Percentiles rank a stretch among this genome's conserved stretches.
phyloP scores from a whole-genome alignment of 2,113 vertebrate genomes.

The Perca schrenkii region DNA sequence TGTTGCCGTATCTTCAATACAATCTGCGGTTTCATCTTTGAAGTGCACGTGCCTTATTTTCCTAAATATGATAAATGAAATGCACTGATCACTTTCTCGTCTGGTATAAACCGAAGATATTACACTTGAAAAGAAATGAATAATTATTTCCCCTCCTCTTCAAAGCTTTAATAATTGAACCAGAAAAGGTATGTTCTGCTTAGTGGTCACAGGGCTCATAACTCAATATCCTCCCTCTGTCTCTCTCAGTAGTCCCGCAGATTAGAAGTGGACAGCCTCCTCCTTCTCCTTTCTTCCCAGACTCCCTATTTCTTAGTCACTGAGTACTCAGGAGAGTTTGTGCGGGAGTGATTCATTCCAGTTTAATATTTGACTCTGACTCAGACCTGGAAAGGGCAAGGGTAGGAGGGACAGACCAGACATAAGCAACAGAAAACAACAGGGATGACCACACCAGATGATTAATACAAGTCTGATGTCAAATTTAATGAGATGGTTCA shows the following conservation, averaged over 20 bases:
- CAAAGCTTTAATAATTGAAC: slow-evolving; percentile 77
- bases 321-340: slow-evolving; percentile 65
- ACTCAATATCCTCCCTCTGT: slow-evolving; percentile 81
- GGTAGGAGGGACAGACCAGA: slow-evolving; percentile 27
- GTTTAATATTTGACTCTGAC: slow-evolving; percentile 84
- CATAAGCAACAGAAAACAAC: slow-evolving; percentile 38
- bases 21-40: slow-evolving; percentile 78
- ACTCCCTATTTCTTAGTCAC: slow-evolving; percentile 74
- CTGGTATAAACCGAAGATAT: slow-evolving; percentile 24
- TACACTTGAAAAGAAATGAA: slow-evolving; percentile 48
- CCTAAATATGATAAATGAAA: slow-evolving; percentile 43
- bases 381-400: slow-evolving; percentile 47
- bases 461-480: slow-evolving; percentile 45
- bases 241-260: slow-evolving; percentile 74
- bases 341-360: slow-evolving; percentile 81
- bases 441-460: slow-evolving; percentile 46
- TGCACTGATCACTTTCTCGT: slow-evolving; percentile 28
- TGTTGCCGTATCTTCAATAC: slow-evolving; percentile 84
- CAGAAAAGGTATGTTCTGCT: slow-evolving; percentile 78
- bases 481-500: slow-evolving; percentile 47
- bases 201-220: slow-evolving; percentile 80
- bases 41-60: slow-evolving; percentile 64
- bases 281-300: slow-evolving; percentile 67
- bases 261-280: slow-evolving; percentile 70
- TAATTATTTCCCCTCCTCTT: slow-evolving; percentile 43